Conservation (phyloP, 2,113 vertebrate species). For the Epinephelus fuscoguttatus region DNA sequence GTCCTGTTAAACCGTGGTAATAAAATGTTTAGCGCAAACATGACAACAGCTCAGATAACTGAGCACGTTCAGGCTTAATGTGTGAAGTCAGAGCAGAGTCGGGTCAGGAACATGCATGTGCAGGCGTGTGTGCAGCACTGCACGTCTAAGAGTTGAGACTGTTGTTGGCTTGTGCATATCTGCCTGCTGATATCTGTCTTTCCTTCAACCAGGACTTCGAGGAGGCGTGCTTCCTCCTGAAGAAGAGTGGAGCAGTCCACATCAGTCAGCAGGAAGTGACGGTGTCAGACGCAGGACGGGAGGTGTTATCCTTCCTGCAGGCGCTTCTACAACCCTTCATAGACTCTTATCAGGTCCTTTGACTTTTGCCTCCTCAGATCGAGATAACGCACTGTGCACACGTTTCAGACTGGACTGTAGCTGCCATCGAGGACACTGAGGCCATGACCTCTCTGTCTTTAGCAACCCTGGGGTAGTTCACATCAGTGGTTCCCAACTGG, state of each 20-base stretch:
- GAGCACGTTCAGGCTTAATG: neutral
- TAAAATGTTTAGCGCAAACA: neutral
- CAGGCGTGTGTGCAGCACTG: neutral
- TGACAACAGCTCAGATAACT: neutral
- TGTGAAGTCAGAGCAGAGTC: neutral
- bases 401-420: neutral
- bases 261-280: constrained; percentile 82
- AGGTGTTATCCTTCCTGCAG: constrained; percentile 86
- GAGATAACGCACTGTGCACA: neutral
- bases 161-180: neutral
- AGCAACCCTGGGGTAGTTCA: no score
- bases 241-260: constrained; percentile 87
- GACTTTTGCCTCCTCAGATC: neutral
- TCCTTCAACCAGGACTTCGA: constrained; percentile 92
- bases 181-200: neutral
- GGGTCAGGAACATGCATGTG: neutral
- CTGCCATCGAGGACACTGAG: neutral
- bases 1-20: neutral
- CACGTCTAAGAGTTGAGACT: neutral
- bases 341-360: constrained; percentile 91
- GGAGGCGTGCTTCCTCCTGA: constrained; percentile 90
- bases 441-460: neutral
- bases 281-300: constrained; percentile 79
- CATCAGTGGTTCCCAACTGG: no score
- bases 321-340: constrained; percentile 91